Percentiles rank a stretch among this genome's conserved stretches.
phyloP scores from a whole-genome alignment of 37 sponge, comb jelly and placozoan species.

The Chondrilla cf. caribensis region DNA sequence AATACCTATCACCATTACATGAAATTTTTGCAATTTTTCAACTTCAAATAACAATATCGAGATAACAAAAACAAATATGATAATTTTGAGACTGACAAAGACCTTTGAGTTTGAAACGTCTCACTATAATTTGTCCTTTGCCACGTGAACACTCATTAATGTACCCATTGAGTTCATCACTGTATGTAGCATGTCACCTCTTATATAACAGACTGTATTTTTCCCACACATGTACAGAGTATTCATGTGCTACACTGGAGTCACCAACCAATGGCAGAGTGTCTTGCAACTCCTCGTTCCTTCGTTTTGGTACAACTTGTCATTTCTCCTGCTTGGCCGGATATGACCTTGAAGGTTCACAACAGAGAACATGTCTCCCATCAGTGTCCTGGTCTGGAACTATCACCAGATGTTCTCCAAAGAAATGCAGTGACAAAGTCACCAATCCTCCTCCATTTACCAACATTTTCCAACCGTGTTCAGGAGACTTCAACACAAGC shows the following conservation, averaged over 20 bases:
- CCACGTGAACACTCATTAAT: too few relatives aligned
- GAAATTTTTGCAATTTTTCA: not conserved
- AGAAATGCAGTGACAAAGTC: not conserved
- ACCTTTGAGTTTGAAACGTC: too few relatives aligned
- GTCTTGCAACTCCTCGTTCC: not conserved
- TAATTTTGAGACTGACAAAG: too few relatives aligned
- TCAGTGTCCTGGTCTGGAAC: conserved; percentile 11
- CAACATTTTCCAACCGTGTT: conserved; percentile 2
- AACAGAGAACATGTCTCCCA: not conserved
- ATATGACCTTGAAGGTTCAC: conserved; percentile 7
- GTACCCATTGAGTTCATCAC: too few relatives aligned
- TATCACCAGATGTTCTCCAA: not conserved
- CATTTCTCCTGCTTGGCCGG: not conserved
- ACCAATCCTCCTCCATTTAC: conserved; percentile 7
- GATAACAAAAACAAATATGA: not conserved
- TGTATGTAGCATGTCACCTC: too few relatives aligned
- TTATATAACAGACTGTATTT: too few relatives aligned
- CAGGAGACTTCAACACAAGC: conserved; percentile 14
- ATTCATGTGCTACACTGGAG: not conserved
- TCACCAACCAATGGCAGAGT: not conserved
- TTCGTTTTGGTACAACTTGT: conserved; percentile 6
- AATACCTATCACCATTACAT: not conserved
- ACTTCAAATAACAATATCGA: not conserved
- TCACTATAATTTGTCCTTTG: too few relatives aligned
- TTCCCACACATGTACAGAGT: too few relatives aligned